Conservation (phyloP, 2,113 vertebrate species). For the Muntiacus reevesi region DNA sequence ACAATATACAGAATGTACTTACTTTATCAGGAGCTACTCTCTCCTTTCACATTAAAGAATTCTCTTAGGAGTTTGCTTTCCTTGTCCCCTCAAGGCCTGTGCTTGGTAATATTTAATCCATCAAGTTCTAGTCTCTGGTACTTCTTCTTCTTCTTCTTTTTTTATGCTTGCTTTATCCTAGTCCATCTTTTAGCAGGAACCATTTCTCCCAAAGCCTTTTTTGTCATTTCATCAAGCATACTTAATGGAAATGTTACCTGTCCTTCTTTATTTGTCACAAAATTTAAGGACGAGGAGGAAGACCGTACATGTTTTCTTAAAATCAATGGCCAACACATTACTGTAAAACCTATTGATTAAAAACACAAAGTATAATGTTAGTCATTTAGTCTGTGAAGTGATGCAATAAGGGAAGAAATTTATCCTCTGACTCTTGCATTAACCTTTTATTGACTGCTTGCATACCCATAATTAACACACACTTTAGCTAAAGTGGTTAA, state of each 20-base stretch:
- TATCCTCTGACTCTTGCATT: conserved; percentile 99
- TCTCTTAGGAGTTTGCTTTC: neutral
- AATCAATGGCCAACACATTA: conserved; percentile 96
- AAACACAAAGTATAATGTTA: conserved; percentile 91
- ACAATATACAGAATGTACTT: neutral
- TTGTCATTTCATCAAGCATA: neutral
- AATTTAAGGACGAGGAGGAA: conserved; percentile 72
- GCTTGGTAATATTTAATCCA: neutral
- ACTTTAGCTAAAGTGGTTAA: conserved; percentile 99
- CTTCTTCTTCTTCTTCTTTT: neutral
- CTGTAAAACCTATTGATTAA: conserved; percentile 99
- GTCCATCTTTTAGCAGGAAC: neutral
- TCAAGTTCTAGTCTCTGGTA: neutral
- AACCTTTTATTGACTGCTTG: conserved; percentile 99
- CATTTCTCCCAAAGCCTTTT: neutral
- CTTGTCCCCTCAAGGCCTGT: neutral
- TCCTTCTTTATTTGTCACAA: conserved; percentile 67
- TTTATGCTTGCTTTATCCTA: neutral
- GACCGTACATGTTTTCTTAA: conserved; percentile 74
- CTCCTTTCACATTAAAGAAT: neutral
- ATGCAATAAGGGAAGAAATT: conserved; percentile 98
- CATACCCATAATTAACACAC: conserved; percentile 99
- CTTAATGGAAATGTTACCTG: conserved; percentile 66
- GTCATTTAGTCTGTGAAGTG: conserved; percentile 94
- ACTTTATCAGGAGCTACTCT: neutral